Percentiles rank a stretch among this genome's conserved stretches.
phyloP scores from a whole-genome alignment of 2,888 invertebrate species.

The Acleris emargana region DNA sequence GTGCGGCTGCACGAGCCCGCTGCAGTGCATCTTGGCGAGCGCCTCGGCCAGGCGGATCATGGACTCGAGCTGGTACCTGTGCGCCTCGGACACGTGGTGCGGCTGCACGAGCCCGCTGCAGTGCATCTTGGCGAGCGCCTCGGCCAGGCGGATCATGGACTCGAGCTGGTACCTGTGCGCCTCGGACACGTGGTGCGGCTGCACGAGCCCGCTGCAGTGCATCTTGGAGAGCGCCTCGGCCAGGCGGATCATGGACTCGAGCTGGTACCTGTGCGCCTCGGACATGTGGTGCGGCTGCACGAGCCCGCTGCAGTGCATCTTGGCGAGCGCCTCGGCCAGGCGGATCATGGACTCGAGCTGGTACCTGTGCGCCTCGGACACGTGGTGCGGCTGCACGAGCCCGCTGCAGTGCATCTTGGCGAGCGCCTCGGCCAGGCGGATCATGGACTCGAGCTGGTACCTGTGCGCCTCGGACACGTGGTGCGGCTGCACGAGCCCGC shows the following conservation, averaged over 20 bases:
- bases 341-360: constrained; percentile 93
- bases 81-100: constrained; percentile 93
- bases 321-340: constrained; percentile 97
- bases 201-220: constrained; percentile 96
- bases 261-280: constrained; percentile 87
- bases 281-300: constrained; percentile 94
- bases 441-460: constrained; percentile 88
- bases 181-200: constrained; percentile 94
- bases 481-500: constrained; percentile 91
- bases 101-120: constrained; percentile 94
- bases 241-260: constrained; percentile 92
- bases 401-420: constrained; percentile 98
- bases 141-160: constrained; percentile 95
- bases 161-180: constrained; percentile 83
- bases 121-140: constrained; percentile 98
- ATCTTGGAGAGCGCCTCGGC: constrained; percentile 98
- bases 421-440: constrained; percentile 97
- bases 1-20: constrained; percentile 91
- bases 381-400: constrained; percentile 93
- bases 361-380: constrained; percentile 86
- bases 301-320: constrained; percentile 96
- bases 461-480: constrained; percentile 92
- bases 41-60: constrained; percentile 98
- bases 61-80: constrained; percentile 84
- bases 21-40: constrained; percentile 97